phyloP scores from a whole-genome alignment of 2,888 invertebrate species.

The Nasonovia ribisnigri region DNA sequence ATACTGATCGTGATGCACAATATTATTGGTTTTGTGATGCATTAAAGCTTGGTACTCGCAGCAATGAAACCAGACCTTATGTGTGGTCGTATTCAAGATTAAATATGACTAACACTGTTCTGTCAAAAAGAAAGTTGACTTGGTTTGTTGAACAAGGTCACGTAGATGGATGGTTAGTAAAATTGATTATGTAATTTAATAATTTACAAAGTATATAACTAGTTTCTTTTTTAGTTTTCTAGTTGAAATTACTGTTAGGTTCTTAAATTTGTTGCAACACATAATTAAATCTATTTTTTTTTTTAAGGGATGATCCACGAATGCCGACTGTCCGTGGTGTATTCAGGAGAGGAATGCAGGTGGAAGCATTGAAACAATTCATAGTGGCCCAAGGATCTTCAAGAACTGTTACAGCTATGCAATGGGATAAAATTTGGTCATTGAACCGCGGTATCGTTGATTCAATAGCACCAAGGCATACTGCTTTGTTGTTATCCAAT shows the following conservation, averaged over 20 bases:
- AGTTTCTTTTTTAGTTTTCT: neutral
- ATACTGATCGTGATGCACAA: constrained; percentile 97
- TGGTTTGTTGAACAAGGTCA: constrained; percentile 96
- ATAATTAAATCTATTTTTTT: neutral
- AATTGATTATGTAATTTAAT: neutral
- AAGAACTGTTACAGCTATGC: constrained; percentile 97
- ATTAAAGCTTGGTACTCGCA: constrained; percentile 70
- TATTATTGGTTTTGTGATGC: constrained; percentile 97
- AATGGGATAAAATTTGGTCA: constrained; percentile 99
- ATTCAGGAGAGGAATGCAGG: constrained; percentile 94
- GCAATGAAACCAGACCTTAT: constrained; percentile 85
- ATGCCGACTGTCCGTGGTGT: constrained; percentile 99
- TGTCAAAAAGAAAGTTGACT: constrained; percentile 96
- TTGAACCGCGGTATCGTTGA: constrained; percentile 98
- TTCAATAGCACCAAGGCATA: constrained; percentile 93
- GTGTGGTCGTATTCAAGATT: constrained; percentile 95
- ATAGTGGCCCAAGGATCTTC: constrained; percentile 98
- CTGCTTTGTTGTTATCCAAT: constrained; percentile 72
- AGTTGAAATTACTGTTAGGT: neutral
- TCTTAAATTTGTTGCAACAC: no score
- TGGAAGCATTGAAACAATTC: constrained; percentile 96
- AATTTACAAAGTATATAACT: neutral
- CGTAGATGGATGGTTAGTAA: constrained; percentile 92
- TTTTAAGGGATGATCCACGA: constrained; percentile 92
- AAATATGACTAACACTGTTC: constrained; percentile 97